These are phyloP conservation scores for Patiria pectinifera DNA, from an alignment of 53 echinoderm and acorn worm genomes.

Conservation along the genomic window DNA sequence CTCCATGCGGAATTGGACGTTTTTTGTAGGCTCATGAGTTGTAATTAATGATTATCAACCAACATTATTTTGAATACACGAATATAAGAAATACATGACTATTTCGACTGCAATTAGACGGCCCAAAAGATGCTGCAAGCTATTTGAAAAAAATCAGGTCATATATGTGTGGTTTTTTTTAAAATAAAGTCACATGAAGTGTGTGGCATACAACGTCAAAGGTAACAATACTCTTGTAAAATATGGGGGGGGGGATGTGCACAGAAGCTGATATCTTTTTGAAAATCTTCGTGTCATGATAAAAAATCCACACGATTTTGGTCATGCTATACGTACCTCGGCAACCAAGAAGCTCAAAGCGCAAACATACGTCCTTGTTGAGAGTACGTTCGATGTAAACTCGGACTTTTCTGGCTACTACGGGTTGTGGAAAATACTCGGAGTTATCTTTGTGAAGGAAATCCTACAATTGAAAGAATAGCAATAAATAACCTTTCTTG, in stretches of 20 bases:
- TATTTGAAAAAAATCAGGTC: neutral
- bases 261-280: neutral
- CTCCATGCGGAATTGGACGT: no score
- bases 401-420: neutral
- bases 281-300: neutral
- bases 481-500: neutral
- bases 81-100: no score
- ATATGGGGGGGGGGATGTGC: no score
- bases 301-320: neutral
- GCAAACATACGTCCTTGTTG: neutral
- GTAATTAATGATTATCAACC: no score
- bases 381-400: neutral
- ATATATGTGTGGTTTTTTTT: no score
- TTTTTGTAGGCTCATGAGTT: no score
- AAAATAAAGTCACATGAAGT: no score
- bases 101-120: no score
- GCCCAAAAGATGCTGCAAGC: neutral
- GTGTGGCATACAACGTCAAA: no score
- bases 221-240: no score
- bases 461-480: neutral
- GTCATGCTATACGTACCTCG: neutral
- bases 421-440: neutral
- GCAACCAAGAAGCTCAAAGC: conserved; percentile 3
- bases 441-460: neutral
- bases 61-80: no score